Conservation (phyloP, 1,140 invertebrate species). For the Patella vulgata region DNA sequence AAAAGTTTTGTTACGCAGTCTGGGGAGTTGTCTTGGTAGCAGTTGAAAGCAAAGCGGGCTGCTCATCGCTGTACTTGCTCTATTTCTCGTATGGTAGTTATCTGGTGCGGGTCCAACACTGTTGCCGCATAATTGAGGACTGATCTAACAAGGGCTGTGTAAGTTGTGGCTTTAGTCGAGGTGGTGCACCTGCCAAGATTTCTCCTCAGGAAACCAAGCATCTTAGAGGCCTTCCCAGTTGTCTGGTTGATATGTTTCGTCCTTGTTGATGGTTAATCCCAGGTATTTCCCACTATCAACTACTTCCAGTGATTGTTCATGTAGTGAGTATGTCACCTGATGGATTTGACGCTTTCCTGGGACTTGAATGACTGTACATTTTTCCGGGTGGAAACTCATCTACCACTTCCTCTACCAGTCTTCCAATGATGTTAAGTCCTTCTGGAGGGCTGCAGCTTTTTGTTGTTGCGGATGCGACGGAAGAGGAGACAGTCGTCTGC, state of each 20-base stretch:
- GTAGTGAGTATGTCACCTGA: not conserved
- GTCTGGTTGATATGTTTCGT: not conserved
- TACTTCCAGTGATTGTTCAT: constrained; percentile 1
- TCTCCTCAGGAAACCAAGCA: constrained; percentile 3
- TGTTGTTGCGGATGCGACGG: not conserved
- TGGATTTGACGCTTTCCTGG: constrained; percentile 17
- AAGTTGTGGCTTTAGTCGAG: not conserved
- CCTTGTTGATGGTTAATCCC: not conserved
- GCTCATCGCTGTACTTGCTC: constrained; percentile 13
- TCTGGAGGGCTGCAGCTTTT: constrained; percentile 3
- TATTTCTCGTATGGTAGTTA: not conserved
- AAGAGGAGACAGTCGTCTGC: constrained; percentile 11
- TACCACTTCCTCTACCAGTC: constrained; percentile 20
- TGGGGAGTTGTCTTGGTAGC: too few relatives aligned
- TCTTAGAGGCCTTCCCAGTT: constrained; percentile 3
- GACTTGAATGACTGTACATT: constrained; percentile 15
- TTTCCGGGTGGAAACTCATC: constrained; percentile 25
- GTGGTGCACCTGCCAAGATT: constrained; percentile 12
- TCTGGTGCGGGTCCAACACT: constrained; percentile 1
- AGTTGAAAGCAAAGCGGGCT: constrained; percentile 7
- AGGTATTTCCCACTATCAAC: constrained; percentile 12
- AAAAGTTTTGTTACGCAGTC: too few relatives aligned
- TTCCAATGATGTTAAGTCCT: constrained; percentile 16
- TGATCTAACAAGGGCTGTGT: constrained; percentile 1
- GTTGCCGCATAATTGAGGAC: constrained; percentile 13